Percentiles rank a stretch among this genome's conserved stretches.
Conservation (phyloP, 2,797 vertebrate species). For the Siniperca obscura region DNA sequence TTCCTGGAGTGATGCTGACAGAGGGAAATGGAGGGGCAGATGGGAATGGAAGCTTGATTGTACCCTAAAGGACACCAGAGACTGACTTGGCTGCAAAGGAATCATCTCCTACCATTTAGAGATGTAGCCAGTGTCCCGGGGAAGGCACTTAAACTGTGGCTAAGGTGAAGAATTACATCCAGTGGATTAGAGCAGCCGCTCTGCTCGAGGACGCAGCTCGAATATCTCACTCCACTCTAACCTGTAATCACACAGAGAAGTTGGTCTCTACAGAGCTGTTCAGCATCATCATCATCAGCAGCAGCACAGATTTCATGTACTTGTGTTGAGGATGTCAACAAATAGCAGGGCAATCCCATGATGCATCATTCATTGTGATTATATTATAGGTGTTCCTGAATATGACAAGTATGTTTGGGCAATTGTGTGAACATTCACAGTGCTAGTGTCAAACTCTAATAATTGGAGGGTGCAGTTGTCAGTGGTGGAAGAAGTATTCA, state of each 20-base stretch:
- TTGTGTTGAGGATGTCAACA: conserved; percentile 20
- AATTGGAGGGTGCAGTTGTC: not conserved
- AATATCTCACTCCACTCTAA: conserved; percentile 50
- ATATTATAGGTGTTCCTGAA: conserved; percentile 9
- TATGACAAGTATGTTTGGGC: not conserved
- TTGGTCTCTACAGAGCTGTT: conserved; percentile 22
- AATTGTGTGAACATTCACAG: not conserved
- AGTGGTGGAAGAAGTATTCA: not conserved
- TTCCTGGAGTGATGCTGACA: conserved; percentile 67
- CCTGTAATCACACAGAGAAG: conserved; percentile 53
- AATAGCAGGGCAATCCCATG: conserved; percentile 12
- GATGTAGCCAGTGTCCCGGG: conserved; percentile 39
- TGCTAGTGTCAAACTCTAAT: not conserved
- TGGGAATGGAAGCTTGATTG: conserved; percentile 50
- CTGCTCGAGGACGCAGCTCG: conserved; percentile 44
- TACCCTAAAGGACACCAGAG: conserved; percentile 54
- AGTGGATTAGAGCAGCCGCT: conserved; percentile 60
- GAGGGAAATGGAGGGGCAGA: conserved; percentile 56
- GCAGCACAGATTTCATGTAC: conserved; percentile 7
- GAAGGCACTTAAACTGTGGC: conserved; percentile 66
- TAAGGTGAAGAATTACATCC: conserved; percentile 61
- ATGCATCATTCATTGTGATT: conserved; percentile 21
- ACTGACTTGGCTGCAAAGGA: conserved; percentile 50
- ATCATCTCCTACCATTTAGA: conserved; percentile 56
- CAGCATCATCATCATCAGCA: conserved; percentile 15